Base-by-base conservation (phyloP, 2,888 invertebrate genomes). In the Plebejus argus region DNA sequence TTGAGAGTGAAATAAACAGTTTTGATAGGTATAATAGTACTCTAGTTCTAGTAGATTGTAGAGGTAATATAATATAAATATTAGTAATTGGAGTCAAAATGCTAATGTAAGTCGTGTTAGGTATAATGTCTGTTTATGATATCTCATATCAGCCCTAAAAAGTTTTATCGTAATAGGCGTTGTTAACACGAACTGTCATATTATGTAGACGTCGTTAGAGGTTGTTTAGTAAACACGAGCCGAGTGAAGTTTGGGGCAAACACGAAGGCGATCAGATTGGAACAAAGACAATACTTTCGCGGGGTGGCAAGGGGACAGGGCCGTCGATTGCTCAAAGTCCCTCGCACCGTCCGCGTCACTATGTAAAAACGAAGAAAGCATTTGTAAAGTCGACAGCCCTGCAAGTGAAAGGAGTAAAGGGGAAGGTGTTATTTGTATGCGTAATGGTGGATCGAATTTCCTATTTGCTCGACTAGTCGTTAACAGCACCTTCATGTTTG, bases 361-460 rank as follows among this genome's bases (percentile, higher is more conserved):
- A 18, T 18, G 53, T 7, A 66, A 18, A 18, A 66, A 66, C 7
- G 5, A 15, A 28, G 23, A 66, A 66, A 66, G 10, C 61, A 66
- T 23, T 66, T 66, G 28, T 6, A 7, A 66, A 33, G 28, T 66
- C 66, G 66, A 28, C 66, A 66, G 28, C 66, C 66, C 66, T 66
- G 66, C 15, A 66, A 33, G 66, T 66, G 28, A 66, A 66, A 66
- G 28, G 66, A 28, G 66, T 66, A 66, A 66, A 66, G 80, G 81
- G 83, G 84, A 86, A 88, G 92, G 89, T 89, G 87, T 87, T 89
- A 91, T 93, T 92, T 92, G 92, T 93, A 92, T 92, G 91, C 90
- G 92, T 91, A 92, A 93, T 93, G 89, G 91, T 87, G 90, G 92
- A 94, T 93, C 92, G 91, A 93, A 93, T 94, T 93, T 93, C 92